Base-by-base conservation (phyloP, 2,888 invertebrate genomes). In the Epsilonema sp. region DNA sequence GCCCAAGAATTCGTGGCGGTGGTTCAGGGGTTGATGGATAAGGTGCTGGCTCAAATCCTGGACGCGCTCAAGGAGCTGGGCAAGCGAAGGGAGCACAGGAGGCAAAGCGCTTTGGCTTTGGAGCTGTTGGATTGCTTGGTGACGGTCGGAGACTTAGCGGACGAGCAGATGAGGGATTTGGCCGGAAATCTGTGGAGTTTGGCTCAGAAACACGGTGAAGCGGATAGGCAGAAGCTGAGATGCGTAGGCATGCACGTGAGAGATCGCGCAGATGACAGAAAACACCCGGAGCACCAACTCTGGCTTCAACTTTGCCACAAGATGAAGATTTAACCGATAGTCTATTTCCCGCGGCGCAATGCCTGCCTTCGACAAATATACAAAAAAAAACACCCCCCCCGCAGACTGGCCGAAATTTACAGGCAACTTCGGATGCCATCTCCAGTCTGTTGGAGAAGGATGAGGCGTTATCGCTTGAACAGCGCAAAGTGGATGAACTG, bases 1-100 rank as follows among this genome's bases (percentile, higher is more conserved):
- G 87, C 89, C 68, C 75, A 77, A 16, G 83, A 85, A 67, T 90
- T 85, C 64, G 70, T 87, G 44, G 69, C 71, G 2, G 82, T 83
- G 66, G 73, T 89, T 1, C 78, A 82, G 58, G 77, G 75, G 60
- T 76, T 83, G 62, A 78, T 79, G 52, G 75, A 77, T 0, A 76
- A 79, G 53, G 72, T 87, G 46, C 71, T 86, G 36, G 79, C 81
- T 55, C 80, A 84, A 66, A 70, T 86, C 50, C 65, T 85, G 3
- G 68, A 71, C 1, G 75, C 77, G 52, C 66, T 84, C 23, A 79
- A 78, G 65, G 68, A 75, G 25, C 70, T 85, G 8, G 79, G 81
- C 40, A 62, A 70, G 23, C 73, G 69, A 46, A 62, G 63, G 56
- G 66, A 65, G 54, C 52, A 47, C 37, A 63, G 62, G 49, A 60